phyloP scores from a whole-genome alignment of 2,113 vertebrate genomes.

The Leucosticte australis region DNA sequence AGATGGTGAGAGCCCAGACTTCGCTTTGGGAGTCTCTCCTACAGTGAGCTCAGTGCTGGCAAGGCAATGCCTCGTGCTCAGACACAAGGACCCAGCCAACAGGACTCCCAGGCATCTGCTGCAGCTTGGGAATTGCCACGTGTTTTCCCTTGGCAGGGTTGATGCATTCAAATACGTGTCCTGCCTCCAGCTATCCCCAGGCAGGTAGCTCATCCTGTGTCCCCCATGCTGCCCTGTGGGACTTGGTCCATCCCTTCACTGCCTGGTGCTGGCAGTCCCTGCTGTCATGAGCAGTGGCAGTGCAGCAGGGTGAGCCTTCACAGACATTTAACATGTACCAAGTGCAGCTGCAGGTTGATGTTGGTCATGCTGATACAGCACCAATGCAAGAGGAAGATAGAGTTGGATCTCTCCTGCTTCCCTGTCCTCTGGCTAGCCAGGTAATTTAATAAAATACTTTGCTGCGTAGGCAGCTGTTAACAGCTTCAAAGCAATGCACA shows the following conservation, averaged over 20 bases:
- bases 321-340: rapidly evolving
- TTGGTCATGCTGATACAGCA: not conserved
- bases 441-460: not conserved
- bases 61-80: not conserved
- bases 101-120: not conserved
- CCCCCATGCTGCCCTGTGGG: not conserved
- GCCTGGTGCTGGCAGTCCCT: not conserved
- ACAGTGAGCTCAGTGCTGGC: not conserved
- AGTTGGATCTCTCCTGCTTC: not conserved
- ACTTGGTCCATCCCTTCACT: not conserved
- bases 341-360: not conserved
- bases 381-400: not conserved
- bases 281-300: not conserved
- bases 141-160: not conserved
- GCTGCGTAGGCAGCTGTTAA: not conserved
- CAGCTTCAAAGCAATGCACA: not conserved
- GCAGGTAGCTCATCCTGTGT: not conserved
- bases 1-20: not conserved
- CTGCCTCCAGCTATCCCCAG: not conserved
- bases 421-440: not conserved
- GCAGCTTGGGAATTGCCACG: not conserved
- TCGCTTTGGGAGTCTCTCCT: not conserved
- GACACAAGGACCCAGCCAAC: not conserved
- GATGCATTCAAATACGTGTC: not conserved
- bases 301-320: not conserved